These are phyloP conservation scores for Odontomyia ornata DNA, from an alignment of 2,888 invertebrate species.

Conservation along the genomic window DNA sequence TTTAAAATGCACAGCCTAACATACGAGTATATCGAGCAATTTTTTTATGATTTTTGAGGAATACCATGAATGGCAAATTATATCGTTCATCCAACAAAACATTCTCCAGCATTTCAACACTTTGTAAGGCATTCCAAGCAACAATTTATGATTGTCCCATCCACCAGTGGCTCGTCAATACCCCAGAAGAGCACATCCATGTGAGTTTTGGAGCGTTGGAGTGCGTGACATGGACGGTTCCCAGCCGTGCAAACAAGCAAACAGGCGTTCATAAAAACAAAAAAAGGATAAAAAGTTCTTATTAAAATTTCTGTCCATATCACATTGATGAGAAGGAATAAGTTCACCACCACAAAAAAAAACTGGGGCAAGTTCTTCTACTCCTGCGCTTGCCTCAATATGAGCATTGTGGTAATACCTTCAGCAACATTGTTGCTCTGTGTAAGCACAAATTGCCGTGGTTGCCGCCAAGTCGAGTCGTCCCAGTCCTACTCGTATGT, in stretches of 20 bases:
- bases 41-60: slow-evolving; percentile 17
- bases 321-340: slow-evolving; percentile 10
- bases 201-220: background rate
- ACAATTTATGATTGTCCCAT: too few relatives aligned
- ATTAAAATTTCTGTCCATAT: slow-evolving; percentile 28
- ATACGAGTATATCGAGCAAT: too few relatives aligned
- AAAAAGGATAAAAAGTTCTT: background rate
- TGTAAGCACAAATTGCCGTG: background rate
- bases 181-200: background rate
- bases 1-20: slow-evolving; percentile 14
- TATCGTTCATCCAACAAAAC: background rate
- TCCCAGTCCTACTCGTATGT: too few relatives aligned
- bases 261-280: background rate
- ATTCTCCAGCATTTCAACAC: background rate
- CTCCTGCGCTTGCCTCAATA: background rate
- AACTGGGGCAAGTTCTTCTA: background rate
- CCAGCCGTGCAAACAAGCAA: background rate
- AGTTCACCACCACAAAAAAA: background rate
- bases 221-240: background rate
- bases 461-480: background rate
- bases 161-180: background rate
- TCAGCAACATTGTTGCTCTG: background rate
- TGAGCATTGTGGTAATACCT: background rate
- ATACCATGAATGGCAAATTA: slow-evolving; percentile 21
- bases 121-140: background rate